Evolutionary conservation across 2,113 vertebrate species (phyloP).

Genomic region (Arenaria interpres): DNA sequence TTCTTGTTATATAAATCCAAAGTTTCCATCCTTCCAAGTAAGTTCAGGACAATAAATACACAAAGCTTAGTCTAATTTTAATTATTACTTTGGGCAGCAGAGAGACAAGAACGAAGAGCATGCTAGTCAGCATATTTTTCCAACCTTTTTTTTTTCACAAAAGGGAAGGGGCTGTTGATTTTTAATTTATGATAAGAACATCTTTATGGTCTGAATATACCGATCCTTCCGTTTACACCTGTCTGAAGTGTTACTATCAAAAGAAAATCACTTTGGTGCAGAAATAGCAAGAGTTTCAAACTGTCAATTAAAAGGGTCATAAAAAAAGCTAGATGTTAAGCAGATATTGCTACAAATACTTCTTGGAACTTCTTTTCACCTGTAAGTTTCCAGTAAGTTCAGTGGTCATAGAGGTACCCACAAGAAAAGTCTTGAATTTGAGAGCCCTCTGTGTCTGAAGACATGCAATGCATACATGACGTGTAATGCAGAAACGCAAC

Average conservation of each 20-base stretch:
- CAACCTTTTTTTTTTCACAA: not conserved
- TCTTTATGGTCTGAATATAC: not conserved
- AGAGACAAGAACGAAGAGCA: not conserved
- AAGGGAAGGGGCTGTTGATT: not conserved
- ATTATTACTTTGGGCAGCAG: not conserved
- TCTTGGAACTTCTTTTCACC: not conserved
- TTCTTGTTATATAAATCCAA: not conserved
- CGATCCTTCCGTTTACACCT: not conserved
- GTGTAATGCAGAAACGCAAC: not conserved
- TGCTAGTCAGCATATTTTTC: not conserved
- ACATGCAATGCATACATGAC: not conserved
- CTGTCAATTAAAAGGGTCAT: not conserved
- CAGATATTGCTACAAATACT: not conserved
- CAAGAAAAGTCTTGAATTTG: not conserved
- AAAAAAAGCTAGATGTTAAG: not conserved
- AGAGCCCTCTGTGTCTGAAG: not conserved
- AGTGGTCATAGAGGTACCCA: not conserved
- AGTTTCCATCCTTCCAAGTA: not conserved
- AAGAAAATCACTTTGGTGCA: not conserved
- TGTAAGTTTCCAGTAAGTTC: not conserved
- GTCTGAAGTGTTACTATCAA: not conserved
- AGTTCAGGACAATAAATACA: not conserved
- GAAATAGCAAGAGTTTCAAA: not conserved
- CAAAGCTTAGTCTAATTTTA: not conserved
- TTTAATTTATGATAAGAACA: not conserved